Percentiles rank a stretch among this genome's conserved stretches.
phyloP scores from a whole-genome alignment of 2,888 invertebrate genomes.

The Eilema sororculum region DNA sequence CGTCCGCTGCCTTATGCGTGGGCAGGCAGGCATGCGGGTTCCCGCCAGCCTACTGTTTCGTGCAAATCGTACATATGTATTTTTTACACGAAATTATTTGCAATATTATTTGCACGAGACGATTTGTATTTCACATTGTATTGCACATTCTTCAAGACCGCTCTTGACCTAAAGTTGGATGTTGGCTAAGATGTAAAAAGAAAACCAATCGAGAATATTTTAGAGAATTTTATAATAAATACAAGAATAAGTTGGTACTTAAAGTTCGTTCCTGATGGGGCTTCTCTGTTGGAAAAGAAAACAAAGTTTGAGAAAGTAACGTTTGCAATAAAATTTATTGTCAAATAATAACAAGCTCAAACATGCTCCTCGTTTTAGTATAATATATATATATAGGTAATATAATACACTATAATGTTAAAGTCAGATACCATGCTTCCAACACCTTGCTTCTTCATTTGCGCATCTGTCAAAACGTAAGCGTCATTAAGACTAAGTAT shows the following conservation, averaged over 20 bases:
- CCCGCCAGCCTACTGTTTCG: too few species aligned
- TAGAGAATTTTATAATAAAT: conserved; percentile 4
- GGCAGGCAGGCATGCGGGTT: too few species aligned
- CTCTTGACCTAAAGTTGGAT: too few species aligned
- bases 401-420: conserved; percentile 22
- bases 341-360: conserved; percentile 39
- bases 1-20: too few species aligned
- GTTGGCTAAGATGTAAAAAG: background rate
- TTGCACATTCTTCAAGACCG: too few species aligned
- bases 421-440: conserved; percentile 37
- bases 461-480: conserved; percentile 42
- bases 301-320: conserved; percentile 31
- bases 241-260: conserved; percentile 20
- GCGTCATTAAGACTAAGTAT: conserved; percentile 6
- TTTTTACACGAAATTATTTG: too few species aligned
- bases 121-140: too few species aligned
- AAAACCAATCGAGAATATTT: background rate
- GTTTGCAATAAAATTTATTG: conserved; percentile 36
- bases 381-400: conserved; percentile 26
- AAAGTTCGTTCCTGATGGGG: conserved; percentile 59
- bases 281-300: conserved; percentile 56
- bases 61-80: too few species aligned
- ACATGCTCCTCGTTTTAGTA: conserved; percentile 23
- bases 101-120: too few species aligned
- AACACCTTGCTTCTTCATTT: conserved; percentile 36